These are phyloP conservation scores for Samia ricini DNA, from an alignment of 1,140 invertebrate species.

Conservation along the genomic window DNA sequence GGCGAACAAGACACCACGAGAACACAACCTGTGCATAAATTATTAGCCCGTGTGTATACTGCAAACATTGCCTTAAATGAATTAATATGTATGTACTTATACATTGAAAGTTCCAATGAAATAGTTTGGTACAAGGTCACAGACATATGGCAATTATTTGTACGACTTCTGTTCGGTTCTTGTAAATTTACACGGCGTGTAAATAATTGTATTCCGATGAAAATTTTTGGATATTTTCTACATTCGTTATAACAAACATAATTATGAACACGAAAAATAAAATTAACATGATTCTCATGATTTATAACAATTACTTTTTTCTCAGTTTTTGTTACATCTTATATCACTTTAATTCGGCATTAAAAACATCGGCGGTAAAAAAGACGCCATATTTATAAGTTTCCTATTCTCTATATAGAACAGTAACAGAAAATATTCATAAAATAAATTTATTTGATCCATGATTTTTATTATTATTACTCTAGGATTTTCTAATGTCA, in stretches of 20 bases:
- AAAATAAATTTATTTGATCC: too few species aligned
- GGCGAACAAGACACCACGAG: slow-evolving; percentile 5
- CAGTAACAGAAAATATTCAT: too few species aligned
- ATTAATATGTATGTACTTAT: neutral
- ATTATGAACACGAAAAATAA: neutral
- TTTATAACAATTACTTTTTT: too few species aligned
- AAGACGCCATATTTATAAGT: too few species aligned
- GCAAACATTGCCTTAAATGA: neutral
- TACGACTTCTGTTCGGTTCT: neutral
- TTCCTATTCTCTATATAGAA: too few species aligned
- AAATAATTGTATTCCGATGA: neutral
- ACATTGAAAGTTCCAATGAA: neutral
- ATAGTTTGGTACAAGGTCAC: neutral
- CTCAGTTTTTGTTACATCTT: too few species aligned
- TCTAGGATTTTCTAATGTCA: too few species aligned
- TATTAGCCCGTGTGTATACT: slow-evolving; percentile 8
- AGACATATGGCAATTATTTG: neutral
- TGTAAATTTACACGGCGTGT: neutral
- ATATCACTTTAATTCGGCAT: too few species aligned
- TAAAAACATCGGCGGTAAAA: too few species aligned
- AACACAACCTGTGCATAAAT: slow-evolving; percentile 16
- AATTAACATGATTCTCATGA: too few species aligned
- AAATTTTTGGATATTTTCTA: neutral
- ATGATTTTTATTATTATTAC: too few species aligned
- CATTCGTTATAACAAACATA: neutral